These are phyloP conservation scores for Amphiprion ocellaris DNA, from an alignment of 2,113 vertebrate species.

Conservation along the genomic window DNA sequence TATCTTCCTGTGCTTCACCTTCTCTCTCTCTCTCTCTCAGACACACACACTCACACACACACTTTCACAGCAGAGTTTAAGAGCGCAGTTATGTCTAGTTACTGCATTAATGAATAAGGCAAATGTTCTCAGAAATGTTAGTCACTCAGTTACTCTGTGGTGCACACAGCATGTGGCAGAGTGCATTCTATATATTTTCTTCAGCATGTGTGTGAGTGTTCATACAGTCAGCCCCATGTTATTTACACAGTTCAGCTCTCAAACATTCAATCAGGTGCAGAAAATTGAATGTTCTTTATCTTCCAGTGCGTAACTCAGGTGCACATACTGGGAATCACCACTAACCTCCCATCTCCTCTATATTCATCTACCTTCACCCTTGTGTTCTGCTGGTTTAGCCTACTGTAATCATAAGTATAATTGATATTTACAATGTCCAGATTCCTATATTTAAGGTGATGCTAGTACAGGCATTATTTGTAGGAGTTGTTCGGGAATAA, in stretches of 20 bases:
- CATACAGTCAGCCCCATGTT: slow-evolving; percentile 8
- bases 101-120: slow-evolving; percentile 25
- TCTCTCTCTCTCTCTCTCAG: not conserved
- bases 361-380: slow-evolving; percentile 58
- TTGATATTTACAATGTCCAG: slow-evolving; percentile 65
- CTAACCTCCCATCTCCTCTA: slow-evolving; percentile 23
- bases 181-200: slow-evolving; percentile 3
- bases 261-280: slow-evolving; percentile 75
- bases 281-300: slow-evolving; percentile 72
- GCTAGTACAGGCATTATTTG: slow-evolving; percentile 13
- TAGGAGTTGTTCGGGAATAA: not conserved
- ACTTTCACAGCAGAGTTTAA: not conserved
- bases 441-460: slow-evolving; percentile 29
- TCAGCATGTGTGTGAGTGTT: not conserved
- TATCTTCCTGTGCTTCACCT: slow-evolving; percentile 35
- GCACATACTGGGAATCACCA: slow-evolving; percentile 38
- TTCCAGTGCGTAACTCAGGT: slow-evolving; percentile 34
- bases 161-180: not conserved
- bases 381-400: slow-evolving; percentile 55
- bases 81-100: slow-evolving; percentile 14
- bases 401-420: slow-evolving; percentile 62
- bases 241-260: slow-evolving; percentile 62
- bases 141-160: not conserved
- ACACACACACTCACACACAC: not conserved
- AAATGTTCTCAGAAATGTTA: slow-evolving; percentile 35